These are phyloP conservation scores for Merluccius polli DNA, from an alignment of 2,797 vertebrate species.

Conservation along the genomic window DNA sequence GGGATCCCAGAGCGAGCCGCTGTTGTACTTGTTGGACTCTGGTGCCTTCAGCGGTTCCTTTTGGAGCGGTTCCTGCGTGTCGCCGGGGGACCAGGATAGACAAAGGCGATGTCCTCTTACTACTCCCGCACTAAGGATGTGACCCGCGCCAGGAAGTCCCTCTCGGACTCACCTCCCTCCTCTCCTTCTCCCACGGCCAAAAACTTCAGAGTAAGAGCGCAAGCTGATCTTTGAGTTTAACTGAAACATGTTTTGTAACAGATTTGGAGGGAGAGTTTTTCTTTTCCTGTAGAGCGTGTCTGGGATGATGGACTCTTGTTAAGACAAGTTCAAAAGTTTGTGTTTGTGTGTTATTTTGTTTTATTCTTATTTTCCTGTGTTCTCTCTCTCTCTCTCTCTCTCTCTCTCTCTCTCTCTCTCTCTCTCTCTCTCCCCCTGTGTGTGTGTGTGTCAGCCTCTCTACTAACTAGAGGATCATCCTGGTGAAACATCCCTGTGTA, in stretches of 20 bases:
- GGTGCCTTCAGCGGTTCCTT: slow-evolving; percentile 35
- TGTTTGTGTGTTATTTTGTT: neutral
- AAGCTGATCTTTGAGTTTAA: slow-evolving; percentile 15
- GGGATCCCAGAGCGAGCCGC: slow-evolving; percentile 18
- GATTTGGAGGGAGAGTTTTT: neutral
- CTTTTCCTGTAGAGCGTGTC: neutral
- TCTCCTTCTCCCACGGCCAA: slow-evolving; percentile 90
- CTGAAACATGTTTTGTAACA: neutral
- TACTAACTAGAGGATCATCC: neutral
- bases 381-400: neutral
- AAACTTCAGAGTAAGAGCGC: slow-evolving; percentile 88
- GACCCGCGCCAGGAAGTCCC: slow-evolving; percentile 84
- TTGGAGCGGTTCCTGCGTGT: slow-evolving; percentile 15
- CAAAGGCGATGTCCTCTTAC: slow-evolving; percentile 82
- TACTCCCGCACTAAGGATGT: slow-evolving; percentile 89
- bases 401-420: neutral
- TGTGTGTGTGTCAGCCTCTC: neutral
- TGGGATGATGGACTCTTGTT: neutral
- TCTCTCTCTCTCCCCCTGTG: neutral
- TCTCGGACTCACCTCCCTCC: slow-evolving; percentile 89
- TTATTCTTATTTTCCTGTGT: neutral
- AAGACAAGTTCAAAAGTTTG: neutral
- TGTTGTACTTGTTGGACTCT: slow-evolving; percentile 40
- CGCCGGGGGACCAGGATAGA: neutral
- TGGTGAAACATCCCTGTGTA: neutral